Conservation (phyloP, 2,113 vertebrate species). For the Anhinga anhinga region DNA sequence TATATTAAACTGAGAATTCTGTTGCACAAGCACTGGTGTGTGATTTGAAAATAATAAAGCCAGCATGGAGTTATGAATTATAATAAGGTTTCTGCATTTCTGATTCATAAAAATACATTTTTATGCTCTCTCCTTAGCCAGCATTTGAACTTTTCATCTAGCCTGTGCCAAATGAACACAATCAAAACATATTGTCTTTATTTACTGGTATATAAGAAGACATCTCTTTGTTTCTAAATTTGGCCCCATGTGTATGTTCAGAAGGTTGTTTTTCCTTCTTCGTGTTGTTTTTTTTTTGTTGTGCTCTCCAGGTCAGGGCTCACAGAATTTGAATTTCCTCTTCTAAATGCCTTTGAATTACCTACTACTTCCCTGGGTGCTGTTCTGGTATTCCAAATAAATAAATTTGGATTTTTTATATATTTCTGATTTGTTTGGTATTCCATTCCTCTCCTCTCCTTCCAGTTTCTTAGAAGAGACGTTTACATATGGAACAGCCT, state of each 20-base stretch:
- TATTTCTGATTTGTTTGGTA: background rate
- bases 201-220: background rate
- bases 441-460: background rate
- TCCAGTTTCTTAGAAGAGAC: background rate
- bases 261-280: background rate
- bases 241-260: background rate
- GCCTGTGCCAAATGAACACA: background rate
- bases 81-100: conserved; percentile 6
- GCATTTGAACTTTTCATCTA: background rate
- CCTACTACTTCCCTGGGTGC: background rate
- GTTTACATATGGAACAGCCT: background rate
- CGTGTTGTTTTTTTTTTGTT: background rate
- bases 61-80: conserved; percentile 23
- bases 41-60: conserved; percentile 37
- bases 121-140: background rate
- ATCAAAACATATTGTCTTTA: background rate
- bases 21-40: background rate
- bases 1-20: conserved; percentile 16
- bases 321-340: background rate
- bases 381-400: background rate
- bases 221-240: background rate
- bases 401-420: background rate
- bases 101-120: conserved; percentile 24
- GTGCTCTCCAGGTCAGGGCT: background rate
- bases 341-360: background rate